Evolutionary conservation across 2,888 invertebrate genomes (phyloP), one percentile per base, ranked within the genome.

Genomic region (Diploptera punctata): DNA sequence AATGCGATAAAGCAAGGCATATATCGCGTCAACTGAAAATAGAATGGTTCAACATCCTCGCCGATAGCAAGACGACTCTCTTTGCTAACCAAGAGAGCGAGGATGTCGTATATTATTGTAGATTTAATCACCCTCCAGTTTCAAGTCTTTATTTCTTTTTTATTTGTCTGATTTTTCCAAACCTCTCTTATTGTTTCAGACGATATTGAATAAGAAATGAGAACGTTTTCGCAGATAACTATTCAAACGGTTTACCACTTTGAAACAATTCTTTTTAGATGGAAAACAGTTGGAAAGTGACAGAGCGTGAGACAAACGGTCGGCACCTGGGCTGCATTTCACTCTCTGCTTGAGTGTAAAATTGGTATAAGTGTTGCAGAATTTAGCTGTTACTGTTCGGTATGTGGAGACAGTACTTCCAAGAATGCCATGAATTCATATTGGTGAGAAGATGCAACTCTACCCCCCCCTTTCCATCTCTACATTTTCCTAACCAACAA

Each of bases 281-380:
- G 49, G 52, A n/a, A 33, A 61, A 61, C 61, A 33, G 33, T 61
- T 33, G 5, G 33, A 61, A 61, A 24, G 21, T 18, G 61, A 33
- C 61, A 61, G 61, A 61, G 61, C 61, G 18, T 13, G 61, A 61
- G 61, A 61, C 61, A 61, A 61, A 61, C 61, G 61, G 61, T 29
- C 61, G 29, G 61, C 61, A 61, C 61, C 61, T 61, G 61, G 31
- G 29, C 29, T 10, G 0, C 19, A n/a, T 52, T 9, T n/a, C 19
- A 19, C 49, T 19, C 18, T 4, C 1, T 18, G 49, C 19, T 33
- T 33, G n/a, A 7, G 21, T 52, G 24, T 13, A 52, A 52, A 10
- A 52, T 18, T 52, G 52, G n/a, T 10, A 52, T 16, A 52, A 52
- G 52, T 24, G 26, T n/a, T 1, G 49, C 19, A 19, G 10, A 52